Evolutionary conservation across 2,113 vertebrate species (phyloP).

Genomic region (Callipepla californica): DNA sequence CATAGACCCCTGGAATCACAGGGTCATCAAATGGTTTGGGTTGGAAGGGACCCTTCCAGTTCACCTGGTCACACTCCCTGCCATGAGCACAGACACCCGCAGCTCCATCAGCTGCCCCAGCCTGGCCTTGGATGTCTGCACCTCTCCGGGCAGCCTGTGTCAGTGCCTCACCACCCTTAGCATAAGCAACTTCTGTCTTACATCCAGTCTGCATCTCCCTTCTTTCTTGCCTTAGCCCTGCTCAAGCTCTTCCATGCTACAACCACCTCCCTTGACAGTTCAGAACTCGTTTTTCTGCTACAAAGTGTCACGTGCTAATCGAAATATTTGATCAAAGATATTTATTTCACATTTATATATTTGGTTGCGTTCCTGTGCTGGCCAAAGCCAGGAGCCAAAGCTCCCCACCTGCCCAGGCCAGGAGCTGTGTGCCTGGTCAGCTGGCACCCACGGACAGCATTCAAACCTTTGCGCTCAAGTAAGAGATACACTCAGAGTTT

Average conservation of each 20-base stretch:
- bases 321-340: neutral
- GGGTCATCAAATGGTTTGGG: too few species aligned
- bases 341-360: neutral
- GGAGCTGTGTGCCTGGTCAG: neutral
- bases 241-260: accelerated
- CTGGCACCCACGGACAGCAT: neutral
- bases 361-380: neutral
- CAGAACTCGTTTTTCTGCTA: neutral
- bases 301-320: neutral
- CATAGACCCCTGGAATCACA: neutral
- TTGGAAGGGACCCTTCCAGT: too few species aligned
- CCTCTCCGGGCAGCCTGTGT: too few species aligned
- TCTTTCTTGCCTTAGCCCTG: neutral
- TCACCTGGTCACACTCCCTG: too few species aligned
- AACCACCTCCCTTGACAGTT: accelerated
- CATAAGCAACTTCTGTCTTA: too few species aligned
- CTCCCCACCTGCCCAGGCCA: neutral
- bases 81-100: too few species aligned
- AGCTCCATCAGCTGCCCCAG: too few species aligned
- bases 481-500: neutral
- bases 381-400: neutral
- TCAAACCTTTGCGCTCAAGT: neutral
- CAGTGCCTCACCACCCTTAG: too few species aligned
- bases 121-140: too few species aligned
- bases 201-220: too few species aligned